Evolutionary conservation across 2,797 vertebrate species (phyloP), one percentile per base, ranked within the genome.

Genomic region (Phrynocephalus guinanensis): DNA sequence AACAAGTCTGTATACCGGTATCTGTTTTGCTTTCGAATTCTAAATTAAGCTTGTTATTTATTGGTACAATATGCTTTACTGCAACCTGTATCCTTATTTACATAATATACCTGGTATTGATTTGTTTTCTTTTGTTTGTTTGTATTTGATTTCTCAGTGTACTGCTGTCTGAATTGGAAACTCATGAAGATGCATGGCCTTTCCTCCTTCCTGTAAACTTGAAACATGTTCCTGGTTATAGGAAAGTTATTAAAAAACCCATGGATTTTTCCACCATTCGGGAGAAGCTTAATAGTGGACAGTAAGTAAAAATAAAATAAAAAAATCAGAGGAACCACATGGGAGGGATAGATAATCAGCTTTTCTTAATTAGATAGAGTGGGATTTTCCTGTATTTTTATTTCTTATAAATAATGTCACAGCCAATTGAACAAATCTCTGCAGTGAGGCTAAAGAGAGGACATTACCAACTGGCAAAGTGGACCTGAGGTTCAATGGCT

Each of bases 201-300:
- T 99, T 99, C 94, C 97, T 99, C 95, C 98, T 98, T 92, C 99
- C 99, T 75, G 99, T 99, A 96, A 99, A 99, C 97, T 97, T 98
- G 96, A 99, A 99, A 96, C 98, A 98, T 72, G 99, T 99, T 94
- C 98, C 99, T 79, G 99, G 99, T 86, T 99, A 99, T 96, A 98
- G 95, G 96, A 99, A 99, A 96, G 98, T 99, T 96, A 99, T 99
- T 95, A 99, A 99, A 95, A 99, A 99, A 93, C 98, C 99, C 56
- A 99, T 99, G 99, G 99, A 99, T 97, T 99, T 99, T 96, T 98
- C 98, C 92, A 99, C 99, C 91, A 99, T 99, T 95, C 98, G 98
- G 93, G 99, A 99, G 95, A 99, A 99, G 96, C 98, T 99, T 89
- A 98, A 97, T 95, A 98, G 97, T 97, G 99, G 98, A 97, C 99